Evolutionary conservation across 2,797 vertebrate species (phyloP).

Genomic region (Uromys caudimaculatus): DNA sequence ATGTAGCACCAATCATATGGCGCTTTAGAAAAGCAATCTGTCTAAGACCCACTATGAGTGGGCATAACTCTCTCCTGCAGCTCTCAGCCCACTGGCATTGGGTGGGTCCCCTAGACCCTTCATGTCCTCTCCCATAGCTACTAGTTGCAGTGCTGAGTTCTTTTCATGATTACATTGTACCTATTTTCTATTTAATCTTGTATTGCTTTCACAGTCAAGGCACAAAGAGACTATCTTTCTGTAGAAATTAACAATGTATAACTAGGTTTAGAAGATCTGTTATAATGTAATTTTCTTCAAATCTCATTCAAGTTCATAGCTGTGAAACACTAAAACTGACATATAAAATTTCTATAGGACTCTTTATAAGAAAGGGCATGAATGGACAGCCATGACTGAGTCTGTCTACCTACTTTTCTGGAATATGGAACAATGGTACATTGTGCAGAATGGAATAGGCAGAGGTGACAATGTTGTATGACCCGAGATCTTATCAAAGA

Average conservation of each 20-base stretch:
- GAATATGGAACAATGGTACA: neutral
- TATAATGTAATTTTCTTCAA: neutral
- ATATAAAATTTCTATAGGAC: neutral
- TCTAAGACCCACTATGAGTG: neutral
- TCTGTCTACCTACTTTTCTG: neutral
- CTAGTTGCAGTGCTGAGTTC: neutral
- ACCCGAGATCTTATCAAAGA: neutral
- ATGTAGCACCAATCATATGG: neutral
- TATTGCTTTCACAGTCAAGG: neutral
- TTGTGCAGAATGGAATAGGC: neutral
- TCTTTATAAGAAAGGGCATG: neutral
- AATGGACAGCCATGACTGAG: neutral
- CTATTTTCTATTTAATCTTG: neutral
- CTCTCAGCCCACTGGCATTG: neutral
- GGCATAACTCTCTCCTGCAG: neutral
- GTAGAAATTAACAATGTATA: neutral
- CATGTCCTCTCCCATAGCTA: neutral
- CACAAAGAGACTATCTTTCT: neutral
- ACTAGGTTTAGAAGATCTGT: neutral
- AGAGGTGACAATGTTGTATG: neutral
- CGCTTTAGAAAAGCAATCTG: neutral
- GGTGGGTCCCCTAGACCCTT: neutral
- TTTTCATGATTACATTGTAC: neutral
- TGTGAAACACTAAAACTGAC: neutral
- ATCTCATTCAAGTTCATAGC: neutral